Conservation (phyloP, 2,113 vertebrate genomes). For the Syngnathoides biaculeatus region DNA sequence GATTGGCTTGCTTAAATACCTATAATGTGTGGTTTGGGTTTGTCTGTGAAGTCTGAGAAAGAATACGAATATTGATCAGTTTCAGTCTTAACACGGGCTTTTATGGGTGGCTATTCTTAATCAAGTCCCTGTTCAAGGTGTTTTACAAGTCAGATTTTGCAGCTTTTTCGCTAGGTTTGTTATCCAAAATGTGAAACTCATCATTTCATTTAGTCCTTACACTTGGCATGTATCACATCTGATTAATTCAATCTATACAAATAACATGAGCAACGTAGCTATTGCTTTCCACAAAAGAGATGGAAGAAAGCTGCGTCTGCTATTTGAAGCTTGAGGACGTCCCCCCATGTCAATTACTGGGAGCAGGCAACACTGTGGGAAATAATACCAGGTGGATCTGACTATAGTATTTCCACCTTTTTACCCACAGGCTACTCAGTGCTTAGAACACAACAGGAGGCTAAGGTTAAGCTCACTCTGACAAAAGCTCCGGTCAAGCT, state of each 20-base stretch:
- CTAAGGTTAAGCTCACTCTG: conserved; percentile 20
- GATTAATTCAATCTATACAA: neutral
- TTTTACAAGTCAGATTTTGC: conserved; percentile 1
- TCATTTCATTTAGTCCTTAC: neutral
- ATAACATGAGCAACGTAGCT: neutral
- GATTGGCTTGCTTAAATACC: conserved; percentile 12
- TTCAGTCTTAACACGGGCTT: conserved; percentile 1
- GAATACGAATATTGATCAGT: conserved; percentile 13
- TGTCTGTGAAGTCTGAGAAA: conserved; percentile 2
- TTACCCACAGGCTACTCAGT: neutral
- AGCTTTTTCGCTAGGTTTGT: neutral
- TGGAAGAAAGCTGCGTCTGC: neutral
- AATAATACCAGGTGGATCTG: neutral
- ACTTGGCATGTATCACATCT: neutral
- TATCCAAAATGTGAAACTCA: neutral
- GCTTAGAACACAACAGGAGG: conserved; percentile 1
- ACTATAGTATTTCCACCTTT: neutral
- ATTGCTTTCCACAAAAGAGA: neutral
- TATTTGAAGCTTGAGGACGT: neutral
- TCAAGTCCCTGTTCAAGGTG: neutral
- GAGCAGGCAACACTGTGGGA: neutral
- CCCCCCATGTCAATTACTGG: neutral
- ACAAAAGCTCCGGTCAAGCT: conserved; percentile 12
- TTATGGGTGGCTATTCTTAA: conserved; percentile 1
- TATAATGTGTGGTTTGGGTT: conserved; percentile 2